Evolutionary conservation across 2,888 invertebrate species (phyloP).

Genomic region (Amaurobius ferox): DNA sequence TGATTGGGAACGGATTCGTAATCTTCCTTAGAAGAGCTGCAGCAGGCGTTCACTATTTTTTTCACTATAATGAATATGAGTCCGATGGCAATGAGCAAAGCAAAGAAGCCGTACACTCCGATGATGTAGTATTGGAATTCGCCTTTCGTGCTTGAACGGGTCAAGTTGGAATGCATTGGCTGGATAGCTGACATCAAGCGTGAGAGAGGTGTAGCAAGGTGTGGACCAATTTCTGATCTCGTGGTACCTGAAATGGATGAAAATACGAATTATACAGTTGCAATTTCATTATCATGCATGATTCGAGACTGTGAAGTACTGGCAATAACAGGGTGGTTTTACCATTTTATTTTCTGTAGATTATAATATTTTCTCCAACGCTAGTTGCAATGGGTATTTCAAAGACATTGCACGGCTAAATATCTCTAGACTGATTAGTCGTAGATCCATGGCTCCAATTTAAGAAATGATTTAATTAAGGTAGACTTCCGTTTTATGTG

Average conservation of each 20-base stretch:
- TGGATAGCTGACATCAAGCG: not conserved
- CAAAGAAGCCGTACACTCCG: conserved; percentile 23
- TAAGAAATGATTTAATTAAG: too few relatives aligned
- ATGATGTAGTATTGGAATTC: conserved; percentile 26
- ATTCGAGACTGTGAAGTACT: too few relatives aligned
- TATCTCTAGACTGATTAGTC: too few relatives aligned
- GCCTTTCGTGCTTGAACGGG: not conserved
- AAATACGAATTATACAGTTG: too few relatives aligned
- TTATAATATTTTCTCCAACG: too few relatives aligned
- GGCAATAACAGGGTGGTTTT: too few relatives aligned
- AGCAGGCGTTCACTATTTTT: not conserved
- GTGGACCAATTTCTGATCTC: not conserved
- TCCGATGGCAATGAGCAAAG: not conserved
- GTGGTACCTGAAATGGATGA: not conserved
- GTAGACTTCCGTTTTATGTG: too few relatives aligned
- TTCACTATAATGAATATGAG: not conserved
- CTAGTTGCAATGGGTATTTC: too few relatives aligned
- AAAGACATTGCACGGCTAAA: too few relatives aligned
- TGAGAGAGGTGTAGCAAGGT: not conserved
- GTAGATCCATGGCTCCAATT: too few relatives aligned
- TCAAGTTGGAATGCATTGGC: not conserved
- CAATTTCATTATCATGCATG: too few relatives aligned
- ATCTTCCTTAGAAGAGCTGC: not conserved
- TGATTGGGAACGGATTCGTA: not conserved
- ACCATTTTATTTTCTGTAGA: too few relatives aligned